Conservation (phyloP, 2,113 vertebrate genomes). For the Isichthys henryi region DNA sequence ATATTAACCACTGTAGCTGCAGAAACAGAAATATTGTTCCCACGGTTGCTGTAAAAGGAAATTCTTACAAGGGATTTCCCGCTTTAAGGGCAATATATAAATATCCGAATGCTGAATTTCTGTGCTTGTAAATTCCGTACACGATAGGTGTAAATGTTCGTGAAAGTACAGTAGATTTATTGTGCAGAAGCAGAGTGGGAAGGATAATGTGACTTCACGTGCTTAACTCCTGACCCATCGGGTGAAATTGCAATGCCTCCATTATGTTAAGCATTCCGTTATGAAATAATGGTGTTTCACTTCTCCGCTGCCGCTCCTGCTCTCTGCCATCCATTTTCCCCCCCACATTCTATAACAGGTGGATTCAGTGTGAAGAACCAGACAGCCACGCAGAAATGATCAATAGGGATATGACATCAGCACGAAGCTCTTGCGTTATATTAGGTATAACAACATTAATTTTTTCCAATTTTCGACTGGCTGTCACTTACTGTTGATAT, state of each 20-base stretch:
- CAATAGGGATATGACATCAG: background rate
- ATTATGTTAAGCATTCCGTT: background rate
- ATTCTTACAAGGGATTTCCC: background rate
- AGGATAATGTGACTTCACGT: background rate
- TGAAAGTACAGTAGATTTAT: background rate
- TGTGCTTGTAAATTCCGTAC: background rate
- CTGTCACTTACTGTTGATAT: background rate
- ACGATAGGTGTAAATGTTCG: background rate
- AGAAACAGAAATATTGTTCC: background rate
- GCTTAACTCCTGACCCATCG: background rate
- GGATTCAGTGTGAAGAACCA: background rate
- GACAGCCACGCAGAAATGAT: background rate
- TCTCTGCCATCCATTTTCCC: background rate
- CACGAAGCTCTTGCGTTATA: background rate
- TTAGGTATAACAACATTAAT: background rate
- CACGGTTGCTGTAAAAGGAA: background rate
- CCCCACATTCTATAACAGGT: background rate
- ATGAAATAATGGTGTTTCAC: background rate
- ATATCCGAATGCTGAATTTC: background rate
- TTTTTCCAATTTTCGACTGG: background rate
- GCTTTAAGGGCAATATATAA: background rate
- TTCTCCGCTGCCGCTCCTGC: background rate
- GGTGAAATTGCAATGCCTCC: slow-evolving; percentile 3
- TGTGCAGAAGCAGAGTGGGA: background rate
- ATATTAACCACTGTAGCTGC: background rate